These are phyloP conservation scores for Pterostichus madidus DNA, from an alignment of 2,888 invertebrate species.

Conservation along the genomic window DNA sequence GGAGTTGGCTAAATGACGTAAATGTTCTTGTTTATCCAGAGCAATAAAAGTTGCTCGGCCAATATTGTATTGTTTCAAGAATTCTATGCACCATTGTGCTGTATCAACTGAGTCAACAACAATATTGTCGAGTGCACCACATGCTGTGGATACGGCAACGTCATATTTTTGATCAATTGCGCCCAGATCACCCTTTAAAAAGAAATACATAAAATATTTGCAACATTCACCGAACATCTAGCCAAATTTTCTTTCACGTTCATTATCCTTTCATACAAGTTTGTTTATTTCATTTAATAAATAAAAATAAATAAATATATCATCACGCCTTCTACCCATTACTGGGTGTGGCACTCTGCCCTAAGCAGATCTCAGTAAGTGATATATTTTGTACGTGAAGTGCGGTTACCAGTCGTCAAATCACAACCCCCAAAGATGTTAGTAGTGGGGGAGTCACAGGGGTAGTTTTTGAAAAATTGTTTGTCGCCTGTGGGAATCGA, in stretches of 20 bases:
- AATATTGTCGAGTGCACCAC: slow-evolving; percentile 92
- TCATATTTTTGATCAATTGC: slow-evolving; percentile 96
- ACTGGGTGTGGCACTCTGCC: too few relatives aligned
- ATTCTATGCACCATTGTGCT: slow-evolving; percentile 90
- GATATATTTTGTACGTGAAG: too few relatives aligned
- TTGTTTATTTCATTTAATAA: too few relatives aligned
- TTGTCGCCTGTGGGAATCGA: too few relatives aligned
- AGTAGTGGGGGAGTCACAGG: too few relatives aligned
- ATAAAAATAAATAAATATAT: too few relatives aligned
- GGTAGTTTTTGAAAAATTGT: too few relatives aligned
- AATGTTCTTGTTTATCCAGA: slow-evolving; percentile 89
- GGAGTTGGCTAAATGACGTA: slow-evolving; percentile 76
- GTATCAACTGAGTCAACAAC: slow-evolving; percentile 94
- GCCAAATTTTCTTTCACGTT: too few relatives aligned
- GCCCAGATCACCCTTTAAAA: slow-evolving; percentile 92
- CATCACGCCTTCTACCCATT: too few relatives aligned
- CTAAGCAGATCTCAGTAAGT: too few relatives aligned
- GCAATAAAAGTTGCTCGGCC: slow-evolving; percentile 94
- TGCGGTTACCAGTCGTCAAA: too few relatives aligned
- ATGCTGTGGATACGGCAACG: slow-evolving; percentile 96
- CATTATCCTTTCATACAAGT: not conserved
- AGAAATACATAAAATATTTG: slow-evolving; percentile 19
- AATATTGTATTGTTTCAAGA: slow-evolving; percentile 87
- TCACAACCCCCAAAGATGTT: too few relatives aligned
- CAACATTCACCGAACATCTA: not conserved